Base-by-base conservation (phyloP, 2,888 invertebrate species). In the Eupsilia transversa region DNA sequence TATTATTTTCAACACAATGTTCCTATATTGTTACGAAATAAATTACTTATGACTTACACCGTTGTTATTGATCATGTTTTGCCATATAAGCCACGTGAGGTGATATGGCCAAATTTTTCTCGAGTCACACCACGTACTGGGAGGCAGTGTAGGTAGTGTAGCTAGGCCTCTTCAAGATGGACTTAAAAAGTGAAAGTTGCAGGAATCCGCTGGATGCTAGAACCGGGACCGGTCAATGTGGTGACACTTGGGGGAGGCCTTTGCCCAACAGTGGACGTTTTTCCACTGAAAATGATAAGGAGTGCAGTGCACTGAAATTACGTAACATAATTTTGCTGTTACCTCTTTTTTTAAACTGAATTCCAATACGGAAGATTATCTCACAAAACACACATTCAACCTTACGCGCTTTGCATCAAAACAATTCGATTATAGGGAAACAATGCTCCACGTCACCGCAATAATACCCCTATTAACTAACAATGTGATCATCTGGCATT, bases 401-500 rank as follows among this genome's bases (percentile, higher is more conserved):
- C 12, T 20, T 60, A 61, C 41, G 33, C 3, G 59, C n/a, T 70
- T 70, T 63, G 59, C 69, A 81, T 67, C 43, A 63, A 56, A 73
- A 60, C 68, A 83, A 65, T 67, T 35, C 41, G 57, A 70, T 77
- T 77, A 77, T 30, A 67, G 35, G 63, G 38, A 52, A 77, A 81
- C 81, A 74, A 83, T 83, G 72, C 67, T 33, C 33, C 46, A 63
- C 41, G 63, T 79, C 68, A 77, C 71, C 69, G 41, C 72, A 74
- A 72, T 77, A 83, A 81, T 81, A 74, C 75, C 73, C 54, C 66
- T 79, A 86, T 86, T 79, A 77, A 70, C 75, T 72, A 81, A 79
- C 81, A 87, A 85, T 83, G 68, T 61, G 72, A 77, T 83, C 81
- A 79, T 72, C 68, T 75, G 60, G 70, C 65, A 80, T 80, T 80